These are phyloP conservation scores for Rafetus swinhoei DNA, from an alignment of 2,113 vertebrate genomes.

Conservation along the genomic window DNA sequence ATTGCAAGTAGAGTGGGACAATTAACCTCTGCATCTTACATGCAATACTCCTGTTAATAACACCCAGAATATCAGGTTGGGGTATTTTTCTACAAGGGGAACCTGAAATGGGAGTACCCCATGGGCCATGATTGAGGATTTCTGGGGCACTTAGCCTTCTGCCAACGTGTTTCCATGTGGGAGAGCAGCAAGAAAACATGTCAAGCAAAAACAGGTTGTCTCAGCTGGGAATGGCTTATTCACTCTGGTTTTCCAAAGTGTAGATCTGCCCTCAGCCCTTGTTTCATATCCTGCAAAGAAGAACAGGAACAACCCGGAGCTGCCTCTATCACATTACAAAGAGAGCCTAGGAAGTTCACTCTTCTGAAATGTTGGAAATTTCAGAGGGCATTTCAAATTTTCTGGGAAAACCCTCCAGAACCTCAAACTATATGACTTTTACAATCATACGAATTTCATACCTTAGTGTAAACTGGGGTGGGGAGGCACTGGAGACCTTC, in stretches of 20 bases:
- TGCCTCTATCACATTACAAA: neutral
- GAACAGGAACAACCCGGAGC: neutral
- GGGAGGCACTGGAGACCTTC: neutral
- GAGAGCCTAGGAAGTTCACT: neutral
- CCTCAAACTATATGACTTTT: accelerated
- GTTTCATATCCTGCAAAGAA: neutral
- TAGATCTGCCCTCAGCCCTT: neutral
- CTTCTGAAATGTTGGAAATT: neutral
- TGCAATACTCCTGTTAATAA: no score
- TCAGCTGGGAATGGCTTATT: neutral
- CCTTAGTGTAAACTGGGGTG: neutral
- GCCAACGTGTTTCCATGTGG: neutral
- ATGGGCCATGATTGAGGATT: neutral
- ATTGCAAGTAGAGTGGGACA: neutral
- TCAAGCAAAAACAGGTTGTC: neutral
- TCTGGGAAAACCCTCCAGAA: neutral
- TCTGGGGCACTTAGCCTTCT: neutral
- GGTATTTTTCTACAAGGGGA: neutral
- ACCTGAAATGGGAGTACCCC: neutral
- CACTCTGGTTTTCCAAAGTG: neutral
- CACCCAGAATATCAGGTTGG: neutral
- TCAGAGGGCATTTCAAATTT: neutral
- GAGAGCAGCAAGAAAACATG: neutral
- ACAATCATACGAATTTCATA: neutral
- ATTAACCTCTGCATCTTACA: no score